Conservation (phyloP, 2,888 invertebrate genomes). For the Oeneis ivallda region DNA sequence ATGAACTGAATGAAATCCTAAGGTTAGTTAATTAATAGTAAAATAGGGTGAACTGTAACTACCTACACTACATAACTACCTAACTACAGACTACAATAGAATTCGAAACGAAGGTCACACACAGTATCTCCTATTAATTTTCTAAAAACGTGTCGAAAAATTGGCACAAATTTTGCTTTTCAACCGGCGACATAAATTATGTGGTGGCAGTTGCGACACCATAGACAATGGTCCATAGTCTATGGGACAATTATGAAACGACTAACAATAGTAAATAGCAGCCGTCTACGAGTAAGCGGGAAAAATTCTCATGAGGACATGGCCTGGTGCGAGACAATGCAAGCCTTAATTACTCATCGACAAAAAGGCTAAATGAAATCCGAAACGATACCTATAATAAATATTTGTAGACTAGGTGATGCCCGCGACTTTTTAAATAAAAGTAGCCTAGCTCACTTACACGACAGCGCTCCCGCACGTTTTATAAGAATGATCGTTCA, state of each 20-base stretch:
- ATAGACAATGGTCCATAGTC: constrained; percentile 44
- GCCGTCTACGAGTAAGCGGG: constrained; percentile 32
- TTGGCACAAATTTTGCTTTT: constrained; percentile 38
- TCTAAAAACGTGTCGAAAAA: constrained; percentile 25
- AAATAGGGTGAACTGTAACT: background rate
- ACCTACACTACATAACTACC: too few species aligned
- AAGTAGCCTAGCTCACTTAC: too few species aligned
- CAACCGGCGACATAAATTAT: constrained; percentile 40
- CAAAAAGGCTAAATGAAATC: constrained; percentile 2
- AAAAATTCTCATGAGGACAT: constrained; percentile 42
- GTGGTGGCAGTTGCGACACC: constrained; percentile 43
- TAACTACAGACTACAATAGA: background rate
- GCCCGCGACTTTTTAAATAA: too few species aligned
- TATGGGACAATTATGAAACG: constrained; percentile 46
- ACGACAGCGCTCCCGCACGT: too few species aligned
- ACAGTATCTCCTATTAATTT: background rate
- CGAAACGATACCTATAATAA: background rate
- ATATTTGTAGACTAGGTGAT: too few species aligned
- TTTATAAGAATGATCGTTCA: too few species aligned
- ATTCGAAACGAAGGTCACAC: background rate
- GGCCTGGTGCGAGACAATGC: constrained; percentile 8
- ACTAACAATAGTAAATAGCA: constrained; percentile 40
- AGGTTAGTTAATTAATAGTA: background rate
- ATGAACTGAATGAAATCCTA: background rate
- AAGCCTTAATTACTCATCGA: background rate